These are phyloP conservation scores for Glaucopsyche alexis DNA, from an alignment of 2,888 invertebrate genomes.

Conservation along the genomic window DNA sequence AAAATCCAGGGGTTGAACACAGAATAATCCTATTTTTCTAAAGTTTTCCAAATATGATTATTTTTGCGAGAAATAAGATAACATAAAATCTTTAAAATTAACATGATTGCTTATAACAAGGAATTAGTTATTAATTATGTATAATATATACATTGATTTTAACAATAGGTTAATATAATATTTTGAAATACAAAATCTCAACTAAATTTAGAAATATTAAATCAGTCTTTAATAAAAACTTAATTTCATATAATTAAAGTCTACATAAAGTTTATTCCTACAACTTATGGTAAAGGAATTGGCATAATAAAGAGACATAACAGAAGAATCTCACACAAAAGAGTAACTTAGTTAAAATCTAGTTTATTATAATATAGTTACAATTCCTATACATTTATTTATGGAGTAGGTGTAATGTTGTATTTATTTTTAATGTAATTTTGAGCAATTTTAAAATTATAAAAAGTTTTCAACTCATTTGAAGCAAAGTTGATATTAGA, in stretches of 20 bases:
- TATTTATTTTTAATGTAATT: slow-evolving; percentile 22
- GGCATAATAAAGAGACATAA: background rate
- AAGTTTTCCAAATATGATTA: slow-evolving; percentile 1
- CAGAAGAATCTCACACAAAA: background rate
- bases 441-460: slow-evolving; percentile 29
- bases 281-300: background rate
- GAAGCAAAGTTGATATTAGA: background rate
- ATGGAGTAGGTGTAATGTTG: slow-evolving; percentile 7
- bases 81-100: background rate
- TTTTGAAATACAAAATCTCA: slow-evolving; percentile 41
- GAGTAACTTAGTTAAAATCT: background rate
- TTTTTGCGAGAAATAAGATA: background rate
- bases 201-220: slow-evolving; percentile 42
- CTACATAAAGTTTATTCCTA: slow-evolving; percentile 40
- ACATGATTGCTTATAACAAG: background rate
- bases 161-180: background rate
- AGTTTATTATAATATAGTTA: slow-evolving; percentile 30
- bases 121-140: background rate
- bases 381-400: slow-evolving; percentile 47
- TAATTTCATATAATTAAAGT: slow-evolving; percentile 38
- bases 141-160: slow-evolving; percentile 2
- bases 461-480: background rate
- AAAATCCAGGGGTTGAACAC: too few relatives aligned
- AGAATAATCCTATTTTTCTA: background rate
- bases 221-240: slow-evolving; percentile 38